These are phyloP conservation scores for Lycorma delicatula DNA, from an alignment of 1,140 invertebrate species.

Conservation along the genomic window DNA sequence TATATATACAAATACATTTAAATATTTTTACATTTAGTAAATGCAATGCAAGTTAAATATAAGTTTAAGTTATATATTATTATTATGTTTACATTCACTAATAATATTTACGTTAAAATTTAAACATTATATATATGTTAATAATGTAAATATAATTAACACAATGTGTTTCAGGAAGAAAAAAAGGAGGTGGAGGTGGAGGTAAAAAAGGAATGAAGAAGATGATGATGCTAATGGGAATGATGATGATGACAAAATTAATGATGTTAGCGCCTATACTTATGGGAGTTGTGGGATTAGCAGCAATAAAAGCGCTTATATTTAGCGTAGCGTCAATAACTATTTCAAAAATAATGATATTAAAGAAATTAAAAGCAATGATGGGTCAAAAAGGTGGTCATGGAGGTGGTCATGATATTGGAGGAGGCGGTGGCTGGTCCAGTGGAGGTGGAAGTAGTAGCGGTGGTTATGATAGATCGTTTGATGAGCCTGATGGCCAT, in stretches of 20 bases:
- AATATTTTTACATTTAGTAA: too few species aligned
- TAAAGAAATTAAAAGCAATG: slow-evolving; percentile 27
- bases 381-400: slow-evolving; percentile 9
- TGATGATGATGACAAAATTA: slow-evolving; percentile 27
- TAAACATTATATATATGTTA: background rate
- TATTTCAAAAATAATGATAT: slow-evolving; percentile 28
- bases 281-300: slow-evolving; percentile 27
- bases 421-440: slow-evolving; percentile 1
- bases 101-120: too few species aligned
- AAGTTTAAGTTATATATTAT: too few species aligned
- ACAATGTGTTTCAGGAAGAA: slow-evolving; percentile 25
- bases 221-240: slow-evolving; percentile 31
- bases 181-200: slow-evolving; percentile 21
- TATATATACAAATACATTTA: too few species aligned
- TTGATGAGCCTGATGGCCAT: background rate
- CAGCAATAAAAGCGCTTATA: slow-evolving; percentile 30
- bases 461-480: slow-evolving; percentile 10
- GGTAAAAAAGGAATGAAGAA: slow-evolving; percentile 29
- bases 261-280: slow-evolving; percentile 25
- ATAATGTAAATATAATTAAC: too few species aligned
- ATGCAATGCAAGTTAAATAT: too few species aligned
- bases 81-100: too few species aligned
- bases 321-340: slow-evolving; percentile 24
- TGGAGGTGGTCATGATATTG: slow-evolving; percentile 7
- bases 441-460: slow-evolving; percentile 6